Evolutionary conservation across 2,113 vertebrate genomes (phyloP).

Genomic region (Eudorcas thomsonii): DNA sequence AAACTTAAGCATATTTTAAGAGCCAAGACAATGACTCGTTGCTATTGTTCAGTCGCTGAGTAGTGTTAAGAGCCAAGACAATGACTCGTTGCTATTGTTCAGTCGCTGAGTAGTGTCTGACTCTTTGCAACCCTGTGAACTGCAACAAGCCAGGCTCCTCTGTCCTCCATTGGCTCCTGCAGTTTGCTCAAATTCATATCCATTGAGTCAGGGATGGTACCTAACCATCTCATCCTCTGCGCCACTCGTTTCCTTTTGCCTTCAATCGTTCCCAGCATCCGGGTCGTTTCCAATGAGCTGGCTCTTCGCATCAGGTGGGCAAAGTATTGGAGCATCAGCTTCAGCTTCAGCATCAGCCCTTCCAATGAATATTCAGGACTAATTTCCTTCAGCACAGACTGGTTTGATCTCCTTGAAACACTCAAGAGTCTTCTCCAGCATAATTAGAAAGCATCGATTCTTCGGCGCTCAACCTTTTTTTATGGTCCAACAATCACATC

Average conservation of each 20-base stretch:
- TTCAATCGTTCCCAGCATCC: accelerated
- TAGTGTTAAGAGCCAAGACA: background rate
- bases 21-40: background rate
- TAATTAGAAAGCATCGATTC: too few species aligned
- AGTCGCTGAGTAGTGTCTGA: background rate
- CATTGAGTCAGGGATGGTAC: background rate
- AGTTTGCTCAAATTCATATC: background rate
- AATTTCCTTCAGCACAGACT: too few species aligned
- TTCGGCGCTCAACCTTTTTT: accelerated
- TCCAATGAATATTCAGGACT: too few species aligned
- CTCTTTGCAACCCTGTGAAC: background rate
- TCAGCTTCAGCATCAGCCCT: too few species aligned
- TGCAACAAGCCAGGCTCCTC: background rate
- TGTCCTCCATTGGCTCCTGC: background rate
- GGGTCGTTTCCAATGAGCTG: background rate
- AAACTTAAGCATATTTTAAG: background rate
- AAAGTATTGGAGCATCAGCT: too few species aligned
- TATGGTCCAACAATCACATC: background rate
- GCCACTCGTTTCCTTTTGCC: accelerated
- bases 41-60: background rate
- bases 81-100: background rate
- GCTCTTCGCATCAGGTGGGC: too few species aligned
- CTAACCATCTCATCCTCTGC: background rate
- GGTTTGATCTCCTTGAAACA: too few species aligned
- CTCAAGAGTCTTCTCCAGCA: too few species aligned